A percentile compares a stretch with the other conserved stretches of the same genome.
Evolutionary conservation across 2,888 invertebrate genomes (phyloP).

Genomic region (Sisyra terminalis): DNA sequence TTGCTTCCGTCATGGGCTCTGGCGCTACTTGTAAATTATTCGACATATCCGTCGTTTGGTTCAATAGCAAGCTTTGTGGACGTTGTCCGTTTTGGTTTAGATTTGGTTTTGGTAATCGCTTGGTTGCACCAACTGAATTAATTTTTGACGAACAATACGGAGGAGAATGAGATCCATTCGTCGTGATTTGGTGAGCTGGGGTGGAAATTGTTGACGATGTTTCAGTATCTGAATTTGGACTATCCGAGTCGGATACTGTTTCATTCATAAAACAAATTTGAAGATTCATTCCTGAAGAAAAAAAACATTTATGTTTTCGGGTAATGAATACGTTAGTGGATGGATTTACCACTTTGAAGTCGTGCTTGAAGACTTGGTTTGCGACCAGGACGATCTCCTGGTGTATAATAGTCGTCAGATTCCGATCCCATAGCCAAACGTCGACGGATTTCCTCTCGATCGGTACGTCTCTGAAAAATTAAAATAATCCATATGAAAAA

Average conservation of each 20-base stretch:
- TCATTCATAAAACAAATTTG: slow-evolving; percentile 96
- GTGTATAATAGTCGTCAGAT: slow-evolving; percentile 51
- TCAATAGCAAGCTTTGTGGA: slow-evolving; percentile 23
- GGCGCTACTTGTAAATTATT: slow-evolving; percentile 7
- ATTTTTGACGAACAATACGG: slow-evolving; percentile 23
- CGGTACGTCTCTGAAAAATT: slow-evolving; percentile 64
- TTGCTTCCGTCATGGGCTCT: slow-evolving; percentile 42
- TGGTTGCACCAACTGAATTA: slow-evolving; percentile 15
- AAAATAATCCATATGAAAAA: slow-evolving; percentile 10
- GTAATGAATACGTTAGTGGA: neutral
- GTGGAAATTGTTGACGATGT: slow-evolving; percentile 21
- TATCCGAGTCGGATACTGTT: slow-evolving; percentile 70
- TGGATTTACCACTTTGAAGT: slow-evolving; percentile 57
- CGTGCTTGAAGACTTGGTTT: slow-evolving; percentile 80
- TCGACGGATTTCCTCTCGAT: slow-evolving; percentile 80
- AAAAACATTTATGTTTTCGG: neutral
- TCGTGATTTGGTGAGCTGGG: slow-evolving; percentile 29
- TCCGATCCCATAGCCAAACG: slow-evolving; percentile 76
- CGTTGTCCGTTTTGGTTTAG: slow-evolving; percentile 12
- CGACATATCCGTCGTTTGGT: slow-evolving; percentile 30
- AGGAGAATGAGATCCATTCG: slow-evolving; percentile 26
- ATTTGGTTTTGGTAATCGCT: slow-evolving; percentile 15
- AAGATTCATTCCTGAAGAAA: slow-evolving; percentile 61
- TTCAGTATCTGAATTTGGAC: slow-evolving; percentile 58
- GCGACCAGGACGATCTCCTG: slow-evolving; percentile 52